Base-by-base conservation (phyloP, 2,797 vertebrate genomes). In the Brachyrhaphis roseni region DNA sequence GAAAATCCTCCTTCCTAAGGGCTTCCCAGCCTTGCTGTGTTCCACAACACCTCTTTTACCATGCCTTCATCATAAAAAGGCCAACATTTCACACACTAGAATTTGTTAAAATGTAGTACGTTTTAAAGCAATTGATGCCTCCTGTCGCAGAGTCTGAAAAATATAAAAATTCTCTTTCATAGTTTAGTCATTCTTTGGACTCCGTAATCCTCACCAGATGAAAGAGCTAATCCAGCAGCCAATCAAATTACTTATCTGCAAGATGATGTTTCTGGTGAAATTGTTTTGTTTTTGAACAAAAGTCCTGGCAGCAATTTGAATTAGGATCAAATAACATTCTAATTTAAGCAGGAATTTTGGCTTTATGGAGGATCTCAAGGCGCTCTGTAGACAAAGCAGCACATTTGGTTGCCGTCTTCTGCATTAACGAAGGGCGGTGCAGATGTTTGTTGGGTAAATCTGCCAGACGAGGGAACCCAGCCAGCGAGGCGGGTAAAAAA, bases 361-460 rank as follows among this genome's bases (percentile, higher is more conserved):
- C 79, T 73, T 79, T 0, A 41, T 68, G 36, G 64, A 68, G 64
- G 41, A 68, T 26, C 64, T 68, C 36, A 68, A 68, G 36, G 20
- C 20, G 0, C 73, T 86, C 47, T 53, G 55, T 62, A 86, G 81
- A 85, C 81, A 88, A 89, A 91, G 74, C 75, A 10, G 59, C 78
- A 86, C 80, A 81, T 85, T 84, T 82, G 77, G 71, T 85, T 87
- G 82, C 86, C 72, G 81, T 85, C 76, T 7, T 79, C 86, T 47
- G 46, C 49, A 72, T 76, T 53, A 23, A 20, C 18, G 39, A 70
- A 70, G 78, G 73, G 78, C 5, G 4, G 77, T 82, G 84, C 91
- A 93, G 91, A 90, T 91, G 90, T 89, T 89, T 79, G 81, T 62
- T 46, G 86, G 81, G 78, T 79, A 39, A 88, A 90, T 84, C 80